Conservation (phyloP, 2,888 invertebrate species). For the Cancer borealis region DNA sequence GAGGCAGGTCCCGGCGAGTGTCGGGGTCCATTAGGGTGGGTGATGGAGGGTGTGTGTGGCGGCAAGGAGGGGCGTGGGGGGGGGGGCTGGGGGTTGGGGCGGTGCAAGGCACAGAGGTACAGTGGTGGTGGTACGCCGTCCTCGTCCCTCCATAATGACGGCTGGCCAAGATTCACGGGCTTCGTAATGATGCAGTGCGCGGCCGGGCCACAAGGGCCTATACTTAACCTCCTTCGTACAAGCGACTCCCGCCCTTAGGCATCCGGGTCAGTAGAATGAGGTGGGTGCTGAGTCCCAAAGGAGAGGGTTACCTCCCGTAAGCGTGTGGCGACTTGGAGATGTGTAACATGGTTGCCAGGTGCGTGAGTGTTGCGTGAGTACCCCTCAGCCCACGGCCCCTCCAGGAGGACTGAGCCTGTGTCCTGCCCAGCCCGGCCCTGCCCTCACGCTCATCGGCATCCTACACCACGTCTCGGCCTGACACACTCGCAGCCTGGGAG, state of each 20-base stretch:
- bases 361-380: slow-evolving; percentile 70
- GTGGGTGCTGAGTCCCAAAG: slow-evolving; percentile 33
- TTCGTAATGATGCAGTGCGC: slow-evolving; percentile 75
- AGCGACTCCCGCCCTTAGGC: slow-evolving; percentile 66
- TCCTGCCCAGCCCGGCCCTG: not conserved
- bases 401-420: slow-evolving; percentile 2
- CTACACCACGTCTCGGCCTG: not conserved
- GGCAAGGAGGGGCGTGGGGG: slow-evolving; percentile 14
- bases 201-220: slow-evolving; percentile 54
- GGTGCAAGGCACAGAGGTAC: slow-evolving; percentile 62
- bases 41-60: slow-evolving; percentile 36
- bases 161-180: slow-evolving; percentile 75
- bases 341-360: slow-evolving; percentile 75
- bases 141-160: slow-evolving; percentile 72
- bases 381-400: slow-evolving; percentile 27
- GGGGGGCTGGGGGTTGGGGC: not conserved
- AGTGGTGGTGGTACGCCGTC: slow-evolving; percentile 65
- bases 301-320: slow-evolving; percentile 41
- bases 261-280: slow-evolving; percentile 50
- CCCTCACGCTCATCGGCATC: not conserved
- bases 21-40: slow-evolving; percentile 33
- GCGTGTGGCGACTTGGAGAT: slow-evolving; percentile 61
- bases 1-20: not conserved
- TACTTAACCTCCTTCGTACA: slow-evolving; percentile 49
- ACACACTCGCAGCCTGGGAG: slow-evolving; percentile 18